These are phyloP conservation scores for Dorcus hopei DNA, from an alignment of 2,888 invertebrate species.

Conservation along the genomic window DNA sequence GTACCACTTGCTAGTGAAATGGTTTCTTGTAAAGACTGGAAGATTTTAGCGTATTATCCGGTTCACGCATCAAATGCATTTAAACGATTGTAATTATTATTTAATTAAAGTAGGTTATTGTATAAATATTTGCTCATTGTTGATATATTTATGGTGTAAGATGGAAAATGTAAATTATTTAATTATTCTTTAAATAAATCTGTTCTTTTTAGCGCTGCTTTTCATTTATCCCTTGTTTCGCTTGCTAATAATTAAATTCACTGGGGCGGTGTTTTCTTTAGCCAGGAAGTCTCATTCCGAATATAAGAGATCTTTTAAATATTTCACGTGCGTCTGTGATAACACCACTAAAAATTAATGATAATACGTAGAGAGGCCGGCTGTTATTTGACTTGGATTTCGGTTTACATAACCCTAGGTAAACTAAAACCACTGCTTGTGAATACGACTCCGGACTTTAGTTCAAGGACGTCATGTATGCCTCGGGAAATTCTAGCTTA, in stretches of 20 bases:
- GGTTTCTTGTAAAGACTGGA: slow-evolving; percentile 10
- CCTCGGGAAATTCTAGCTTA: too few species aligned
- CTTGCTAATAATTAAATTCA: neutral
- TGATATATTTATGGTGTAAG: slow-evolving; percentile 24
- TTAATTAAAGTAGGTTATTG: slow-evolving; percentile 22
- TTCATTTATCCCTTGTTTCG: neutral
- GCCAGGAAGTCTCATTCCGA: too few species aligned
- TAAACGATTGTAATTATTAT: slow-evolving; percentile 22
- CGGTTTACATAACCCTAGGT: too few species aligned
- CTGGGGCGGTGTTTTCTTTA: neutral
- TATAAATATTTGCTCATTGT: slow-evolving; percentile 28
- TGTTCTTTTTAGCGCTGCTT: slow-evolving; percentile 7
- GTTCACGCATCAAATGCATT: slow-evolving; percentile 33
- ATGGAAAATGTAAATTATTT: slow-evolving; percentile 11
- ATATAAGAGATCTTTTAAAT: too few species aligned
- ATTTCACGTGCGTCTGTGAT: too few species aligned
- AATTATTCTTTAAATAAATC: slow-evolving; percentile 13
- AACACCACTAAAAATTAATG: too few species aligned
- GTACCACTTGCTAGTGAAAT: neutral
- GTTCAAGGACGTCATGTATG: too few species aligned
- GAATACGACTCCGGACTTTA: too few species aligned
- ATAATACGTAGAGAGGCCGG: too few species aligned
- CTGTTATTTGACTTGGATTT: too few species aligned
- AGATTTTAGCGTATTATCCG: neutral
- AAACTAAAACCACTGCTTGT: too few species aligned